Conservation (phyloP, 2,113 vertebrate species). For the Hucho hucho region DNA sequence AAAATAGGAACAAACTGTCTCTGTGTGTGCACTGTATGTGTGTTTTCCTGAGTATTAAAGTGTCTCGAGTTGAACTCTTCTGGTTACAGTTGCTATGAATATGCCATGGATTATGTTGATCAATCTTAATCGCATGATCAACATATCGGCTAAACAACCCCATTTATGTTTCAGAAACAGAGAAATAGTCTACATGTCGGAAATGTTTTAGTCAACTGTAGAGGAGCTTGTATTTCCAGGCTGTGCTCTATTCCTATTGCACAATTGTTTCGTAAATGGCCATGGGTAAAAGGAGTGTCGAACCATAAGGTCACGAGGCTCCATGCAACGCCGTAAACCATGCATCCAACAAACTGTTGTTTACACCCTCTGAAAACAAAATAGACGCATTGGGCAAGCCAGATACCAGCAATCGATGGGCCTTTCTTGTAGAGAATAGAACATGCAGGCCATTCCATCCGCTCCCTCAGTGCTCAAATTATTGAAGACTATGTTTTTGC, state of each 20-base stretch:
- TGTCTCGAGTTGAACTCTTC: conserved; percentile 10
- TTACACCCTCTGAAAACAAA: too few species aligned
- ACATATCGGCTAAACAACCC: too few species aligned
- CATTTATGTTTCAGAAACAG: too few species aligned
- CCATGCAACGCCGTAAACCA: neutral
- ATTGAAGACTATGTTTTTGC: neutral
- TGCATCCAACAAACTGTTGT: neutral
- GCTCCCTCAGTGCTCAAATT: neutral
- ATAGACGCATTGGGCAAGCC: neutral
- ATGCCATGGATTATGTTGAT: neutral
- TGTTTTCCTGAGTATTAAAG: neutral
- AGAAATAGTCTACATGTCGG: too few species aligned
- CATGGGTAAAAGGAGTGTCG: neutral
- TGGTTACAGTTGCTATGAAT: neutral
- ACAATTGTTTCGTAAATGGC: neutral
- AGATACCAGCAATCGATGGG: conserved; percentile 1
- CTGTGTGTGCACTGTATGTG: neutral
- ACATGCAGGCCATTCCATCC: neutral
- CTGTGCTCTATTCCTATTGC: neutral
- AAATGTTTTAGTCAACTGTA: too few species aligned
- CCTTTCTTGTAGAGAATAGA: neutral
- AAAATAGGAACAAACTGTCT: conserved; percentile 19
- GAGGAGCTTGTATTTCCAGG: neutral
- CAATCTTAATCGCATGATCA: too few species aligned
- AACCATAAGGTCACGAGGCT: neutral